These are phyloP conservation scores for Ichneumon xanthorius DNA, from an alignment of 2,888 invertebrate species.

Conservation along the genomic window DNA sequence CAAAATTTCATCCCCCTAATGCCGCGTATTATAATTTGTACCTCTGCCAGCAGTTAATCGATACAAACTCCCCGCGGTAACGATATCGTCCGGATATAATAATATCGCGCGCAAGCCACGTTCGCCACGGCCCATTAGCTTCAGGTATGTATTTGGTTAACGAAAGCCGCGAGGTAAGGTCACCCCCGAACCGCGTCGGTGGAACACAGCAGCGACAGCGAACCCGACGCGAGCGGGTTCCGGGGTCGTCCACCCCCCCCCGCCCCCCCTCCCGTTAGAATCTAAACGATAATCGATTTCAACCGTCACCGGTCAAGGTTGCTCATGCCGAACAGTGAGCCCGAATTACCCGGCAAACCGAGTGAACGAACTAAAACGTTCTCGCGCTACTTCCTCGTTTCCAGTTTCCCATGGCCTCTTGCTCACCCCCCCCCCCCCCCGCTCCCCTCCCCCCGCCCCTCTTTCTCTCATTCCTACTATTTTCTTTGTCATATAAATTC, in stretches of 20 bases:
- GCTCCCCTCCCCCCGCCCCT: constrained; percentile 18
- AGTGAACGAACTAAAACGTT: constrained; percentile 60
- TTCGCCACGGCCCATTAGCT: constrained; percentile 61
- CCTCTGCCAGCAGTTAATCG: constrained; percentile 3
- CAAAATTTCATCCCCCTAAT: not conserved
- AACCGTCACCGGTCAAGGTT: constrained; percentile 71
- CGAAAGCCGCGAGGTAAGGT: constrained; percentile 60
- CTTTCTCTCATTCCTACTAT: constrained; percentile 17
- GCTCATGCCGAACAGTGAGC: constrained; percentile 67
- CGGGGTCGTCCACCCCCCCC: constrained; percentile 68
- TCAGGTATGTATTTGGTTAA: constrained; percentile 49
- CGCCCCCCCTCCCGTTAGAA: constrained; percentile 57
- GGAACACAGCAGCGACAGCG: constrained; percentile 38
- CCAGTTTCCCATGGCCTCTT: constrained; percentile 56
- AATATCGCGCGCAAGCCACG: constrained; percentile 36
- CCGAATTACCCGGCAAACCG: constrained; percentile 62
- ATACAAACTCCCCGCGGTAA: not conserved
- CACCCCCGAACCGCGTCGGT: constrained; percentile 45
- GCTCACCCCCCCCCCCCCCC: constrained; percentile 2
- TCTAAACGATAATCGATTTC: constrained; percentile 72
- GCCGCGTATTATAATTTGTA: not conserved
- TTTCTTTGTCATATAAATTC: constrained; percentile 46
- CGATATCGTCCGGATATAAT: not conserved
- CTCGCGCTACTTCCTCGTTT: constrained; percentile 56
- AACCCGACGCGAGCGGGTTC: not conserved